Evolutionary conservation across 2,888 invertebrate genomes (phyloP).

Genomic region (Metacarcinus magister): DNA sequence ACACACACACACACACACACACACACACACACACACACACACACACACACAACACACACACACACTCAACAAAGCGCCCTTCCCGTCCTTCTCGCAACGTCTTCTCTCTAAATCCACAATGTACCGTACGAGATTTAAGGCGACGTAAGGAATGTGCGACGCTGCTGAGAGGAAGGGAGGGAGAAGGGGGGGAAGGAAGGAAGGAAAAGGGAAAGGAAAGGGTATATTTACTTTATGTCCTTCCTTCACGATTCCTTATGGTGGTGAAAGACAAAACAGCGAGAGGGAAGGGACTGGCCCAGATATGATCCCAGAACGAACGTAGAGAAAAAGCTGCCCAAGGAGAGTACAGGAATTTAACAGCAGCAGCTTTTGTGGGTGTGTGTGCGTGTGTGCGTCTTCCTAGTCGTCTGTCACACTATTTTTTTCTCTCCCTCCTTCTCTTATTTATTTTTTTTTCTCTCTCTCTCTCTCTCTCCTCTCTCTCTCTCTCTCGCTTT

Average conservation of each 20-base stretch:
- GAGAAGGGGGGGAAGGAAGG: not conserved
- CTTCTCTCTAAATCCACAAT: conserved; percentile 10
- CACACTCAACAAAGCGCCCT: not conserved
- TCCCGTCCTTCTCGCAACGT: not conserved
- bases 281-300: too few species aligned
- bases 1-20: not conserved
- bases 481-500: not conserved
- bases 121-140: not conserved
- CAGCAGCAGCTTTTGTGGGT: too few species aligned
- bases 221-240: conserved; percentile 7
- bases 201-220: too few species aligned
- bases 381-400: too few species aligned
- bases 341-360: too few species aligned
- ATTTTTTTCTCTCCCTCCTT: too few species aligned
- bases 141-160: conserved; percentile 26
- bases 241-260: not conserved
- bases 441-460: not conserved
- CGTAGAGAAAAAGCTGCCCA: too few species aligned
- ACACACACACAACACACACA: not conserved
- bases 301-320: too few species aligned
- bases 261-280: not conserved
- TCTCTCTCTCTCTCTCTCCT: conserved; percentile 2
- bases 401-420: too few species aligned
- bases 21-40: not conserved
- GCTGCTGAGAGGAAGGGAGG: not conserved